A percentile compares a stretch with the other conserved stretches of the same genome.
These are phyloP conservation scores for Calliphora vicina DNA, from an alignment of 1,140 invertebrate genomes.

Conservation along the genomic window DNA sequence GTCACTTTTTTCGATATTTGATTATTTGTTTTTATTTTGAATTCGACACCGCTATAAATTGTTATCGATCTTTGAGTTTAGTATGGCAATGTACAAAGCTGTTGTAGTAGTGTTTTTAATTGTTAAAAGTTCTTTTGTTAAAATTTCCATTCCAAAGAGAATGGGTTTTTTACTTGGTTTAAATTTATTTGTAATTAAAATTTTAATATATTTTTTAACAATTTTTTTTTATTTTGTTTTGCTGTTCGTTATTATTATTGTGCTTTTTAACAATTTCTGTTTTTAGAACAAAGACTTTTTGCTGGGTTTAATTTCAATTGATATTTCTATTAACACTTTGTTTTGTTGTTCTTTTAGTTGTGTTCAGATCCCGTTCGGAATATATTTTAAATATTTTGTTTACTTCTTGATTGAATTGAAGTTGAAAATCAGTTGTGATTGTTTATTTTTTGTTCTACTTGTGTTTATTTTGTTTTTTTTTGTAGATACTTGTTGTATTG, in stretches of 20 bases:
- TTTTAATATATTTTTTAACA: neutral
- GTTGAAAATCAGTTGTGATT: slow-evolving; percentile 17
- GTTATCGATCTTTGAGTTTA: neutral
- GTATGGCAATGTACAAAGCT: neutral
- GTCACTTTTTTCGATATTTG: neutral
- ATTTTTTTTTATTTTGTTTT: too few species aligned
- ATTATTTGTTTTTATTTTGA: neutral
- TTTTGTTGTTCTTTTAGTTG: slow-evolving; percentile 1
- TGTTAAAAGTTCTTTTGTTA: neutral
- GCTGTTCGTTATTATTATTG: too few species aligned
- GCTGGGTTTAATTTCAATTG: neutral
- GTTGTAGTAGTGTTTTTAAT: neutral
- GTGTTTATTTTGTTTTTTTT: neutral
- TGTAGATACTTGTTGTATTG: slow-evolving; percentile 23
- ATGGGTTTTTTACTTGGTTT: neutral
- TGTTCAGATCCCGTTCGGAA: neutral
- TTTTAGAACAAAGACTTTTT: neutral
- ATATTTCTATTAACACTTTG: neutral
- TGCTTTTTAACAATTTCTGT: neutral
- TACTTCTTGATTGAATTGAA: neutral
- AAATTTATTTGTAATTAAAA: neutral
- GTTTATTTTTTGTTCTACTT: neutral
- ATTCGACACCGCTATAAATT: neutral
- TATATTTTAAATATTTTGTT: too few species aligned
- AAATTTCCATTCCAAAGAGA: neutral